Conservation (phyloP, 92 coral and sea anemone species). For the Parazoanthus darwini region DNA sequence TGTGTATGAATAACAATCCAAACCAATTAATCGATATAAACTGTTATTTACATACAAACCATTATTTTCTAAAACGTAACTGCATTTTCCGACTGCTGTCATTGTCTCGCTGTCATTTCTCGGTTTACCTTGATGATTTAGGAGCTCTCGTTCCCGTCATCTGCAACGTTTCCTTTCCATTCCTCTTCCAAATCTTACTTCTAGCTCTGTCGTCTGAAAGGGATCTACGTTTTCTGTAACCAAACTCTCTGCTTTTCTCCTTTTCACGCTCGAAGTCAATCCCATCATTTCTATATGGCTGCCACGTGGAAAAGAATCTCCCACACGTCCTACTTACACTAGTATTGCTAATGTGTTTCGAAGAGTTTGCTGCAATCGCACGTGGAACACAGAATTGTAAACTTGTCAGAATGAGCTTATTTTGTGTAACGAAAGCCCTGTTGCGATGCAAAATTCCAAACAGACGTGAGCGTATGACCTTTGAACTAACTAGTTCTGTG, state of each 20-base stretch:
- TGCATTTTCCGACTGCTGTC: too few relatives aligned
- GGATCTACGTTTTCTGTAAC: neutral
- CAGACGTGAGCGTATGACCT: neutral
- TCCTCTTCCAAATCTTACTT: neutral
- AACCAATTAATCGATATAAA: too few relatives aligned
- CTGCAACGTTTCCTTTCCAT: neutral
- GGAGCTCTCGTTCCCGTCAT: neutral
- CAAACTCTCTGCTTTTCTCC: neutral
- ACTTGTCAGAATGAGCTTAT: neutral
- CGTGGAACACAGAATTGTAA: neutral
- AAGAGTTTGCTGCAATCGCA: neutral
- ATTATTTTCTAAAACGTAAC: too few relatives aligned
- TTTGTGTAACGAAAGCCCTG: neutral
- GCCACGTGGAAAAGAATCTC: conserved; percentile 5
- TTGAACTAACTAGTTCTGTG: neutral
- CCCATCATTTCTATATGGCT: neutral
- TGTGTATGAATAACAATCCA: too few relatives aligned
- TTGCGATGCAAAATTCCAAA: neutral
- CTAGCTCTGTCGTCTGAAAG: neutral
- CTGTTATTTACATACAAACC: too few relatives aligned
- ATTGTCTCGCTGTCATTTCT: too few relatives aligned
- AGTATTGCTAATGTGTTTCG: neutral
- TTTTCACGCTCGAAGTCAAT: neutral
- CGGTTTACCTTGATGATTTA: neutral
- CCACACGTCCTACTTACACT: neutral